Evolutionary conservation across 2,113 vertebrate genomes (phyloP).

Genomic region (Nerophis lumbriciformis): DNA sequence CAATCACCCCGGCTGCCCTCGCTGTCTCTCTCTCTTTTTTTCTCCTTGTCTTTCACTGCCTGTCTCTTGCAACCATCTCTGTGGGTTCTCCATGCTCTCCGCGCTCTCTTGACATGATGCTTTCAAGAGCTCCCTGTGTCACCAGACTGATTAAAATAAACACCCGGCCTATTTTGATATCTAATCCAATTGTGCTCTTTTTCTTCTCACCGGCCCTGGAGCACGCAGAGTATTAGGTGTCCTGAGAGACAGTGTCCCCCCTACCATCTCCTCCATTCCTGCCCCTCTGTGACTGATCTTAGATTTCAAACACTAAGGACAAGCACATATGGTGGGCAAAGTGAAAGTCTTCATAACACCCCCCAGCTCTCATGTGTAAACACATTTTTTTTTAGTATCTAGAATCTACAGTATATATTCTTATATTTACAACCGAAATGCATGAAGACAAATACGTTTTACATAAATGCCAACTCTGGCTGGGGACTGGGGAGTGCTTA

Average conservation of each 20-base stretch:
- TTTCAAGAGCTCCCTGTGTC: constrained; percentile 81
- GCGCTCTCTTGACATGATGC: constrained; percentile 57
- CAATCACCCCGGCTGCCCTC: constrained; percentile 63
- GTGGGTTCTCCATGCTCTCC: constrained; percentile 53
- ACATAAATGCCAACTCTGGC: constrained; percentile 24
- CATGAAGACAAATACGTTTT: constrained; percentile 5
- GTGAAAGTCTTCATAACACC: constrained; percentile 58
- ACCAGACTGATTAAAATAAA: constrained; percentile 90
- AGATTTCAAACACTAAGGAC: constrained; percentile 70
- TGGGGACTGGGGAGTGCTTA: constrained; percentile 36
- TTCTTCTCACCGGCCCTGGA: constrained; percentile 71
- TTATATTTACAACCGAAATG: background rate
- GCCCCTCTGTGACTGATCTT: constrained; percentile 55
- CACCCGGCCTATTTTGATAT: constrained; percentile 84
- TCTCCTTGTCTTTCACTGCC: constrained; percentile 47
- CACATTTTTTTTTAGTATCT: constrained; percentile 11
- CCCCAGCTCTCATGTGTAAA: constrained; percentile 36
- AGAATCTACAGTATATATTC: background rate
- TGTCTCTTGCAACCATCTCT: constrained; percentile 31
- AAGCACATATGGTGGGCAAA: constrained; percentile 64
- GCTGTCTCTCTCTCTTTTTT: constrained; percentile 47
- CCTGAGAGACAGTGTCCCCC: constrained; percentile 59
- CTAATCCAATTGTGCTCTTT: constrained; percentile 85
- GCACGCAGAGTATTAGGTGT: constrained; percentile 77
- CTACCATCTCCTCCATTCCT: constrained; percentile 28